Percentiles rank a stretch among this genome's conserved stretches.
These are phyloP conservation scores for Philereme vetulata DNA, from an alignment of 2,888 invertebrate genomes.

Conservation along the genomic window DNA sequence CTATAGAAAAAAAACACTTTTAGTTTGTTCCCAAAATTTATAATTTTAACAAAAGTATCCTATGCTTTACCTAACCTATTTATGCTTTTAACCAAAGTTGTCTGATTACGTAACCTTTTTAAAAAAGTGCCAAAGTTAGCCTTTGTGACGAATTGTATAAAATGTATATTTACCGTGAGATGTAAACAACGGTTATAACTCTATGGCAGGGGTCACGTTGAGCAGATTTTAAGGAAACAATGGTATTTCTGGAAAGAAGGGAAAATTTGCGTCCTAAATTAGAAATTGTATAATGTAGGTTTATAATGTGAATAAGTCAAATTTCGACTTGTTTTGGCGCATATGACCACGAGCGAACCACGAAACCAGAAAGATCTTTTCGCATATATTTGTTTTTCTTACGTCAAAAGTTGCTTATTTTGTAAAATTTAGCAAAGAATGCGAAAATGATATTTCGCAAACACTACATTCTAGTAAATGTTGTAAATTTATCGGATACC, in stretches of 20 bases:
- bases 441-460: too few species aligned
- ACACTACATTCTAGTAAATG: too few species aligned
- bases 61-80: too few species aligned
- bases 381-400: too few species aligned
- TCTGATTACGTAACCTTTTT: not conserved
- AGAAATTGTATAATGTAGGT: not conserved
- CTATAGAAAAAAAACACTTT: too few species aligned
- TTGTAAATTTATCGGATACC: too few species aligned
- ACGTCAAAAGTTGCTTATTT: too few species aligned
- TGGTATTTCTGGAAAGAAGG: not conserved
- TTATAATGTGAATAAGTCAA: not conserved
- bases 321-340: not conserved
- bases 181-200: not conserved
- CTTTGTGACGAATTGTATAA: not conserved
- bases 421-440: too few species aligned
- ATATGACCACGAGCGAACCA: not conserved
- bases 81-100: not conserved
- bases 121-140: not conserved
- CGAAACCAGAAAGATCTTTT: too few species aligned
- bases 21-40: too few species aligned
- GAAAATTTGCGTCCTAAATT: not conserved
- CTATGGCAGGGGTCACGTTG: not conserved
- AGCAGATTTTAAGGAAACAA: not conserved
- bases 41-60: too few species aligned
- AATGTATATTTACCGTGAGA: not conserved